Conservation (phyloP, 2,797 vertebrate genomes). For the Sebastolobus alascanus region DNA sequence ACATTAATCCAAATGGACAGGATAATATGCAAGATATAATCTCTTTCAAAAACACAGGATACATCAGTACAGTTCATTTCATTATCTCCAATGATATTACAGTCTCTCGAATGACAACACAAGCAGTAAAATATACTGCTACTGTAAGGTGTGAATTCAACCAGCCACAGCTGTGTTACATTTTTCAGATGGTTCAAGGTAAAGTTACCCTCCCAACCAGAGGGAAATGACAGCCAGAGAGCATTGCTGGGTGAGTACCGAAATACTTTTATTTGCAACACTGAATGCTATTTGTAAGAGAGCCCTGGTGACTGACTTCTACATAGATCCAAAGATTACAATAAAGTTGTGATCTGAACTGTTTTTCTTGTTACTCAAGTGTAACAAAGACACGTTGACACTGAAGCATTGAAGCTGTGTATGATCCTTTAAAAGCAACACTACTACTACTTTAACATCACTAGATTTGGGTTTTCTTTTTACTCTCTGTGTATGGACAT, state of each 20-base stretch:
- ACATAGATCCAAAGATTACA: slow-evolving; percentile 11
- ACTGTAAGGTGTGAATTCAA: neutral
- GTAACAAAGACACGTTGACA: neutral
- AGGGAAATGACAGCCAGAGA: slow-evolving; percentile 22
- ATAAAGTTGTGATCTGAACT: neutral
- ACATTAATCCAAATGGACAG: slow-evolving; percentile 62
- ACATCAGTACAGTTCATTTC: slow-evolving; percentile 35
- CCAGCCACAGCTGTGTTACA: slow-evolving; percentile 21
- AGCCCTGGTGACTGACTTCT: slow-evolving; percentile 2
- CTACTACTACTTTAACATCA: neutral
- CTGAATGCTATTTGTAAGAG: slow-evolving; percentile 14
- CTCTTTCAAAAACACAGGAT: slow-evolving; percentile 34
- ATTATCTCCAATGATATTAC: slow-evolving; percentile 31
- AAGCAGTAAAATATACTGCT: neutral
- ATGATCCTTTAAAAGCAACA: neutral
- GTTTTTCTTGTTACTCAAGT: neutral
- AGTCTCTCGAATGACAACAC: slow-evolving; percentile 2
- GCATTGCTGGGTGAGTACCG: slow-evolving; percentile 12
- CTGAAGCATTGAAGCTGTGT: neutral
- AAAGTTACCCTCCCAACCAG: slow-evolving; percentile 11
- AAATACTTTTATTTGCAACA: slow-evolving; percentile 39
- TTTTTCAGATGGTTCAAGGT: slow-evolving; percentile 30
- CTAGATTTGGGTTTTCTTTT: slow-evolving; percentile 15
- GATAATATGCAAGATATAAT: slow-evolving; percentile 55
- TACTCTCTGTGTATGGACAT: neutral